Conservation (phyloP, 1,140 invertebrate species). For the Drosophila arizonae region DNA sequence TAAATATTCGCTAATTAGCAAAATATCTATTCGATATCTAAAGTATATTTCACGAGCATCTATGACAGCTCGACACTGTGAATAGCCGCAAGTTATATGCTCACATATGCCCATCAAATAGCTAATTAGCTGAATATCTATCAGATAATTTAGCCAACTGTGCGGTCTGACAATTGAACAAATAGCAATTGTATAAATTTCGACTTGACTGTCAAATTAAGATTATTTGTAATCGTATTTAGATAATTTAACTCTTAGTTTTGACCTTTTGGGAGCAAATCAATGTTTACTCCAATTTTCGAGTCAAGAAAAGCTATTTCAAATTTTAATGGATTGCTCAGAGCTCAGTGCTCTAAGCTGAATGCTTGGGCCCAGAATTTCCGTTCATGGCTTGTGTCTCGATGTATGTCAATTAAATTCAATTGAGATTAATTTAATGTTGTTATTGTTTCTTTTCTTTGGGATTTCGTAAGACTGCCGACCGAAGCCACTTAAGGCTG, state of each 20-base stretch:
- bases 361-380: slow-evolving; percentile 8
- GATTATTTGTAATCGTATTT: background rate
- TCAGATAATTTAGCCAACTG: background rate
- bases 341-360: background rate
- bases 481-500: slow-evolving; percentile 40
- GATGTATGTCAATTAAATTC: slow-evolving; percentile 64
- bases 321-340: slow-evolving; percentile 29
- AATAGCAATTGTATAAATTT: background rate
- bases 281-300: slow-evolving; percentile 10
- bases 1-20: too few species aligned
- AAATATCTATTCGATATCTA: too few species aligned
- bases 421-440: slow-evolving; percentile 72
- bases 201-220: background rate
- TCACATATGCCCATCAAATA: too few species aligned
- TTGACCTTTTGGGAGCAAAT: slow-evolving; percentile 9
- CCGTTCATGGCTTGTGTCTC: slow-evolving; percentile 16
- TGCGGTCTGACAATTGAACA: too few species aligned
- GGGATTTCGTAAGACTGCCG: slow-evolving; percentile 2
- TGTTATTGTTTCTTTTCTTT: slow-evolving; percentile 42
- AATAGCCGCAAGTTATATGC: too few species aligned
- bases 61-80: too few species aligned
- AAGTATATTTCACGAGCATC: too few species aligned
- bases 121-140: background rate
- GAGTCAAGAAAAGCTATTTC: background rate
- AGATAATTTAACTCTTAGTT: slow-evolving; percentile 2